Conservation (phyloP, 2,797 vertebrate genomes). For the Octomys mimax region DNA sequence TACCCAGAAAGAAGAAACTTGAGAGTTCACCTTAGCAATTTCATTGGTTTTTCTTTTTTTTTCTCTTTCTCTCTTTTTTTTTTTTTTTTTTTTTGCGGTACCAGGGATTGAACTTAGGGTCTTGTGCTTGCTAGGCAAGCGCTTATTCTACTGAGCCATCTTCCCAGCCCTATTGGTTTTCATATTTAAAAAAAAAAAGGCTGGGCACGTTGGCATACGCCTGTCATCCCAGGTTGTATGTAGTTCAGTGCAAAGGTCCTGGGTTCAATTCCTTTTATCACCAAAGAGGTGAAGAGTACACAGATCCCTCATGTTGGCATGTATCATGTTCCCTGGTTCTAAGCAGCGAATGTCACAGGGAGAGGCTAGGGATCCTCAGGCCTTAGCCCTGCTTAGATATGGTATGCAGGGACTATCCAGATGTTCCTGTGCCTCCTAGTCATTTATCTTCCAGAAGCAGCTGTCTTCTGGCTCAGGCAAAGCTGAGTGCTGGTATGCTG, state of each 20-base stretch:
- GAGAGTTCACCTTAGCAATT: not conserved
- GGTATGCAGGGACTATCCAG: not conserved
- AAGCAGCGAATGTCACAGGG: not conserved
- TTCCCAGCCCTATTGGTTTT: not conserved
- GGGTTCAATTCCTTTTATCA: not conserved
- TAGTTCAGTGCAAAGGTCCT: not conserved
- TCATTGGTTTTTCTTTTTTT: not conserved
- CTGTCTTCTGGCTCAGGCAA: not conserved
- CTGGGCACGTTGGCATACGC: not conserved
- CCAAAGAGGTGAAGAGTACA: not conserved
- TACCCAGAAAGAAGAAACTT: not conserved
- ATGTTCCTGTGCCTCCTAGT: not conserved
- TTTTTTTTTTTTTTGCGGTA: no score
- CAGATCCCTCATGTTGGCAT: not conserved
- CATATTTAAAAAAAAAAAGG: not conserved
- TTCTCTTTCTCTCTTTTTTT: no score
- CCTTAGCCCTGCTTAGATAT: not conserved
- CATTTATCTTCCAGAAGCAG: not conserved
- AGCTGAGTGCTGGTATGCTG: not conserved
- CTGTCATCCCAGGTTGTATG: not conserved
- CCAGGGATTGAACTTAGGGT: no score
- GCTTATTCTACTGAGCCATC: no score
- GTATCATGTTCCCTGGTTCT: not conserved
- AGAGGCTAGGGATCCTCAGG: not conserved
- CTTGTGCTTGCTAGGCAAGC: no score